Percentiles rank a stretch among this genome's conserved stretches.
Evolutionary conservation across 2,797 vertebrate genomes (phyloP).

Genomic region (Enteromius paludinosus): DNA sequence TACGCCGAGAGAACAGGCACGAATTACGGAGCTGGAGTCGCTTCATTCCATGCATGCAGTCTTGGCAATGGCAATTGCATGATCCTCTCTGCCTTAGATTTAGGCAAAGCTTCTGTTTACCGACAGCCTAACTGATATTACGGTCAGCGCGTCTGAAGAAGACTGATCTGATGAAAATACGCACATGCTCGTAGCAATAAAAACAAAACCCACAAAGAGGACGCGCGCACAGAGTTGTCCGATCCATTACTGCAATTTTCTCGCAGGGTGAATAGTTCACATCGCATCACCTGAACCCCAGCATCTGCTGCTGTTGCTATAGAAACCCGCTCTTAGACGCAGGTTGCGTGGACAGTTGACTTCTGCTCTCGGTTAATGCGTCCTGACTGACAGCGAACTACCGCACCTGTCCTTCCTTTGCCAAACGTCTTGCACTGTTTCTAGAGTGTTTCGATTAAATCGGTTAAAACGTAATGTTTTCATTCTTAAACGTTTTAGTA

Average conservation of each 20-base stretch:
- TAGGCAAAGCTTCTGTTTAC: not conserved
- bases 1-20: not conserved
- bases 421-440: not conserved
- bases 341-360: slow-evolving; percentile 34
- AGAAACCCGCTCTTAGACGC: slow-evolving; percentile 62
- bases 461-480: not conserved
- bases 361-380: slow-evolving; percentile 62
- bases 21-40: not conserved
- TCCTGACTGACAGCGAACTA: slow-evolving; percentile 46
- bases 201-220: slow-evolving; percentile 60
- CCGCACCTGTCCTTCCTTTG: not conserved
- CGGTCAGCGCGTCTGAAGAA: not conserved
- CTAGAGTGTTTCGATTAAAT: not conserved
- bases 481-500: not conserved
- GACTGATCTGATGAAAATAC: slow-evolving; percentile 11
- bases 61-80: too few species aligned
- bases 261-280: slow-evolving; percentile 73
- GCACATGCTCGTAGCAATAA: not conserved
- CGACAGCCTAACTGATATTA: not conserved
- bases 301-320: slow-evolving; percentile 76
- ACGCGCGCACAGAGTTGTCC: slow-evolving; percentile 56
- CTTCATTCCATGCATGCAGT: not conserved
- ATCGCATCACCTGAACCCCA: slow-evolving; percentile 64
- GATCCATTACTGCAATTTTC: slow-evolving; percentile 65
- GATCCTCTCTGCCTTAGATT: not conserved